Conservation (phyloP, 2,113 vertebrate species). For the Sylvietta virens region DNA sequence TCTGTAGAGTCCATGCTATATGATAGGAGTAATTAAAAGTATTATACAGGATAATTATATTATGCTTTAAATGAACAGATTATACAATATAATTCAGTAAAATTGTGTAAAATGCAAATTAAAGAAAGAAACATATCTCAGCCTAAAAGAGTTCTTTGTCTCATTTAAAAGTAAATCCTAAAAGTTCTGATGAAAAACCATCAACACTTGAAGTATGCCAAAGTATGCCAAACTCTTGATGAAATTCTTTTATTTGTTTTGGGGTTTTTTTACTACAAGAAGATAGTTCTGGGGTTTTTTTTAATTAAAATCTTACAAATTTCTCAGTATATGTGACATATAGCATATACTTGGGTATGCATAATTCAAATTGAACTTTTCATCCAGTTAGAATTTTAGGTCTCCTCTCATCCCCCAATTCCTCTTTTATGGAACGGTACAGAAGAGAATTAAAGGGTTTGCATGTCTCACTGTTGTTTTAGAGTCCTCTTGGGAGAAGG, state of each 20-base stretch:
- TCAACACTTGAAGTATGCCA: not conserved
- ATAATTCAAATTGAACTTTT: not conserved
- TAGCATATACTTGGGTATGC: not conserved
- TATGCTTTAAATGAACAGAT: not conserved
- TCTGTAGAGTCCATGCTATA: not conserved
- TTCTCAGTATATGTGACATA: not conserved
- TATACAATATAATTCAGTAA: not conserved
- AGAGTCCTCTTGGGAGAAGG: not conserved
- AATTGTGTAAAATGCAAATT: not conserved
- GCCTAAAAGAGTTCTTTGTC: not conserved
- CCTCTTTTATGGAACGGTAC: not conserved
- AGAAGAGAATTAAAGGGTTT: not conserved
- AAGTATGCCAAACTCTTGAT: not conserved
- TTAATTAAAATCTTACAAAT: not conserved
- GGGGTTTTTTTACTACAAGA: not conserved
- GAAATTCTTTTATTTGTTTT: rapidly evolving
- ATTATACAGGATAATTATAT: not conserved
- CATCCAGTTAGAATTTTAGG: not conserved
- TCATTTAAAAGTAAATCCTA: not conserved
- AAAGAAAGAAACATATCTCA: not conserved
- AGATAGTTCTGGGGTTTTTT: not conserved
- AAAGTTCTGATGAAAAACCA: not conserved
- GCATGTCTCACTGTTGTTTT: not conserved
- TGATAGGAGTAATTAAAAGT: not conserved
- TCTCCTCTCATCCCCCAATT: not conserved